A percentile compares a stretch with the other conserved stretches of the same genome.
Conservation (phyloP, 2,888 invertebrate species). For the Ennomos quercinarius region DNA sequence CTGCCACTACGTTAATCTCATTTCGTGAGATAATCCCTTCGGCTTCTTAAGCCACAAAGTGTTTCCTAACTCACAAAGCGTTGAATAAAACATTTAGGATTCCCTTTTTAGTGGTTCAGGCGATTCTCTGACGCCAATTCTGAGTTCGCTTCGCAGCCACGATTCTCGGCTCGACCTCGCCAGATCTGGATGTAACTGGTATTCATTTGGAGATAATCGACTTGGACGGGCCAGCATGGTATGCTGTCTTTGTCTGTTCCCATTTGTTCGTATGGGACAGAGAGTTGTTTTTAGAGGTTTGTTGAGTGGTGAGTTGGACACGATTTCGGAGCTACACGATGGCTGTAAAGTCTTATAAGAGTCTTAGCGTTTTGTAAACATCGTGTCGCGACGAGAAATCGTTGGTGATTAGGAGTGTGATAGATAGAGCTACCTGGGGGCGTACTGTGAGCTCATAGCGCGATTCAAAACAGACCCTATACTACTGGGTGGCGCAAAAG, state of each 20-base stretch:
- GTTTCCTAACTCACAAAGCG: slow-evolving; percentile 2
- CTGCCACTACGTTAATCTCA: slow-evolving; percentile 1
- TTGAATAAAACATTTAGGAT: slow-evolving; percentile 23
- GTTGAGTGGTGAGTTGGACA: neutral
- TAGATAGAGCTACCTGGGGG: too few species aligned
- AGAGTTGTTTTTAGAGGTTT: slow-evolving; percentile 11
- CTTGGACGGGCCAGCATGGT: slow-evolving; percentile 34
- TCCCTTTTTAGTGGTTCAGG: slow-evolving; percentile 5
- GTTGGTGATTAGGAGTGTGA: too few species aligned
- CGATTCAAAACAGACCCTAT: too few species aligned
- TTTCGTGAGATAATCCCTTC: neutral
- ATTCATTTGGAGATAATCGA: slow-evolving; percentile 73
- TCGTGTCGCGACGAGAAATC: too few species aligned
- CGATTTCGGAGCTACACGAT: too few species aligned
- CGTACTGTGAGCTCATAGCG: too few species aligned
- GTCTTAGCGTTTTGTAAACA: too few species aligned
- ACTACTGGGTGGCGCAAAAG: too few species aligned
- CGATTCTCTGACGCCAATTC: slow-evolving; percentile 7
- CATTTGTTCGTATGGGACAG: slow-evolving; percentile 1
- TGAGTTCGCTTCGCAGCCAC: slow-evolving; percentile 7
- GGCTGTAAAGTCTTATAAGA: too few species aligned
- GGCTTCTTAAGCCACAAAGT: slow-evolving; percentile 7
- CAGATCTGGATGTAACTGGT: slow-evolving; percentile 70
- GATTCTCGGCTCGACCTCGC: slow-evolving; percentile 52
- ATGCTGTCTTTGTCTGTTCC: slow-evolving; percentile 18